Conservation (phyloP, 2,113 vertebrate genomes). For the Empidonax traillii region DNA sequence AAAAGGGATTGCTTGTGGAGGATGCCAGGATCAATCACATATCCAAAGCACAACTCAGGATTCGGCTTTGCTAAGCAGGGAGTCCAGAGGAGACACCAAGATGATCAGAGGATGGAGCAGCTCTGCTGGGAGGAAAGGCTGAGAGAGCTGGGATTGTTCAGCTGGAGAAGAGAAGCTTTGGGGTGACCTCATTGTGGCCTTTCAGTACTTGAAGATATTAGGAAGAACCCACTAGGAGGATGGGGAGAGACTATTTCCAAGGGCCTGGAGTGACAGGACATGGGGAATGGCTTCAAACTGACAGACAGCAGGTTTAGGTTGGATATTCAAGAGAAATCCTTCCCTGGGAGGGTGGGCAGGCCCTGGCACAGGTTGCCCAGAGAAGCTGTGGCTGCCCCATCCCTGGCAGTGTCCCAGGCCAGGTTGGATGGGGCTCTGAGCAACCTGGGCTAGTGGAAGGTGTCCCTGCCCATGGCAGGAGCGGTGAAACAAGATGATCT, state of each 20-base stretch:
- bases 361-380: background rate
- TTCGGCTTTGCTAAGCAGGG: background rate
- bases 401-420: background rate
- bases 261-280: background rate
- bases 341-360: accelerated
- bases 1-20: background rate
- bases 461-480: background rate
- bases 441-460: background rate
- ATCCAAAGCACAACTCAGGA: background rate
- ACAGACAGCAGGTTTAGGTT: background rate
- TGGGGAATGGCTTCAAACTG: background rate
- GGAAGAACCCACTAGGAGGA: background rate
- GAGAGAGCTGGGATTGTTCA: background rate
- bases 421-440: background rate
- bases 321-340: background rate
- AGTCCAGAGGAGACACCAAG: background rate
- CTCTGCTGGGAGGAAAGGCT: background rate
- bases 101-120: background rate
- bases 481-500: background rate
- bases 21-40: background rate
- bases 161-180: background rate
- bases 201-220: background rate
- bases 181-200: background rate
- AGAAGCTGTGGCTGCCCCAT: background rate
- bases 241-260: background rate